A percentile compares a stretch with the other conserved stretches of the same genome.
These are phyloP conservation scores for Crenichthys baileyi DNA, from an alignment of 2,797 vertebrate genomes.

Conservation along the genomic window DNA sequence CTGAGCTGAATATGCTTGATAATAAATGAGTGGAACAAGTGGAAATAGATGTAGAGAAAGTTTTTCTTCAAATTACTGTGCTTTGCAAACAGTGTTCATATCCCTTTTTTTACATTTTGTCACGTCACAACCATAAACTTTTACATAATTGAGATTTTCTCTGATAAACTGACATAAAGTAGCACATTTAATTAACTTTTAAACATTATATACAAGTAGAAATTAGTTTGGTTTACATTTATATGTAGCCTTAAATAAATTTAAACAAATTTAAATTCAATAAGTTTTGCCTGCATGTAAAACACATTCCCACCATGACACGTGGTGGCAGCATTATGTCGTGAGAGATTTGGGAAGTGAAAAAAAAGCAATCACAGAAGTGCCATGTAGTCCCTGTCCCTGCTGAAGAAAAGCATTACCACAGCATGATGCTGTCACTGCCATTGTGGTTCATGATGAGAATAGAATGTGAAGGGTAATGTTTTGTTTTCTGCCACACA, in stretches of 20 bases:
- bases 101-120: background rate
- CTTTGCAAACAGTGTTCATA: background rate
- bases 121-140: background rate
- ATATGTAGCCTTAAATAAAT: background rate
- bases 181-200: background rate
- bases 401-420: no score
- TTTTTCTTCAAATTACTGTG: background rate
- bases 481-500: background rate
- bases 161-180: background rate
- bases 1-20: conserved; percentile 14
- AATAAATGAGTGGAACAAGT: background rate
- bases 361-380: background rate
- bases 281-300: background rate
- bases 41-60: no score
- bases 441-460: background rate
- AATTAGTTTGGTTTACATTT: background rate
- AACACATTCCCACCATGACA: background rate
- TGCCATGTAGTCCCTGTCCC: background rate
- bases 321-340: background rate
- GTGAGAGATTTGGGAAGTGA: background rate
- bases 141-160: background rate
- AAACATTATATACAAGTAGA: background rate
- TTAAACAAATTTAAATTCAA: background rate
- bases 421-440: background rate
- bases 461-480: background rate